These are phyloP conservation scores for Oryzias dopingdopingensis DNA, from an alignment of 2,797 vertebrate genomes.

Conservation along the genomic window DNA sequence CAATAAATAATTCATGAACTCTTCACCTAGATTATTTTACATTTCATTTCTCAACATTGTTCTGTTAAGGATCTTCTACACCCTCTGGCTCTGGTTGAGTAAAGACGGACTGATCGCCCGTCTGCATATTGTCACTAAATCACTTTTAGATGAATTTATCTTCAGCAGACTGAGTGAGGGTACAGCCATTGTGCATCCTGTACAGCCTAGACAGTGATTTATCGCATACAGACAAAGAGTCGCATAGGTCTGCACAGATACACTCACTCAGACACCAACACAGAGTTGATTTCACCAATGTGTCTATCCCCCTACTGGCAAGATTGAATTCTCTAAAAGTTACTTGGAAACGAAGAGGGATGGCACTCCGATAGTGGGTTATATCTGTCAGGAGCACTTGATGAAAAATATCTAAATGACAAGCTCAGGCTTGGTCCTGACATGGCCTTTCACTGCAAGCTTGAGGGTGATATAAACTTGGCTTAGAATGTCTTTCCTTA, in stretches of 20 bases:
- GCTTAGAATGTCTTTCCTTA: too few relatives aligned
- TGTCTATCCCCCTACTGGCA: slow-evolving; percentile 58
- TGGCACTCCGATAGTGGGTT: slow-evolving; percentile 58
- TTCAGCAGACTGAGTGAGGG: slow-evolving; percentile 52
- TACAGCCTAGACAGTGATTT: slow-evolving; percentile 75
- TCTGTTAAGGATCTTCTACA: neutral
- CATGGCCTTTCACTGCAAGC: slow-evolving; percentile 37
- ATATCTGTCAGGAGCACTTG: slow-evolving; percentile 67
- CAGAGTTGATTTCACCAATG: slow-evolving; percentile 62
- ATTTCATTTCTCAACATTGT: too few relatives aligned
- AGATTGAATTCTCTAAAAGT: slow-evolving; percentile 65
- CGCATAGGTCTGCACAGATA: slow-evolving; percentile 36
- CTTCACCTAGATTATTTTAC: slow-evolving; percentile 6
- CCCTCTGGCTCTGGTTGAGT: slow-evolving; percentile 28
- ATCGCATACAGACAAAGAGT: slow-evolving; percentile 70
- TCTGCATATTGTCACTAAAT: slow-evolving; percentile 58
- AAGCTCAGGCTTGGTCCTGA: slow-evolving; percentile 57
- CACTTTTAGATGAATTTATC: slow-evolving; percentile 69
- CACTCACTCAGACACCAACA: slow-evolving; percentile 43
- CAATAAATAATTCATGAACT: slow-evolving; percentile 57
- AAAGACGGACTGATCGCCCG: slow-evolving; percentile 41
- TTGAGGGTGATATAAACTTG: slow-evolving; percentile 22
- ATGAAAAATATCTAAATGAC: slow-evolving; percentile 68
- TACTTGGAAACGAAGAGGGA: slow-evolving; percentile 71
- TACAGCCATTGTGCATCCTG: slow-evolving; percentile 57